phyloP scores from a whole-genome alignment of 2,888 invertebrate species.

The Mythimna lalbum region DNA sequence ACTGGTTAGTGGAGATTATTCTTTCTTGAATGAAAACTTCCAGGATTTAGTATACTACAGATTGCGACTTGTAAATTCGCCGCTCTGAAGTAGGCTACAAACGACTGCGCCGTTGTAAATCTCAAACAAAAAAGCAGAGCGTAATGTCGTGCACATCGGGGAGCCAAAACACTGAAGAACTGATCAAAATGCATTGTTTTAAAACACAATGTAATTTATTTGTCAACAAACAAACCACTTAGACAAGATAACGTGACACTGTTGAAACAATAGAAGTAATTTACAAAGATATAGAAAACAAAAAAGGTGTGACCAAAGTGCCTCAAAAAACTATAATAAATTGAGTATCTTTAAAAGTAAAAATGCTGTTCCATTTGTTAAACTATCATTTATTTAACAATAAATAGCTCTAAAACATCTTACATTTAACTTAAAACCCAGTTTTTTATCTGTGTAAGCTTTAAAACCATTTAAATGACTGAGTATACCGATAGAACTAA shows the following conservation, averaged over 20 bases:
- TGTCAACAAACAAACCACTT: conserved; percentile 36
- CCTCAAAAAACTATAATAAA: conserved; percentile 62
- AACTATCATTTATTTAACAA: conserved; percentile 57
- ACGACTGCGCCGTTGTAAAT: too few relatives aligned
- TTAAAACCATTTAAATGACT: conserved; percentile 78
- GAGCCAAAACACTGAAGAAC: too few relatives aligned
- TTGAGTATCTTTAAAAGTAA: conserved; percentile 67
- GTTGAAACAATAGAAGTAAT: conserved; percentile 39
- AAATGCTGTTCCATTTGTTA: conserved; percentile 66
- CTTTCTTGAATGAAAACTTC: too few relatives aligned
- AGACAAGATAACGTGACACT: conserved; percentile 22
- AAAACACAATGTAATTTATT: conserved; percentile 24
- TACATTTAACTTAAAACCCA: conserved; percentile 78
- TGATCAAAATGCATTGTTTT: background rate
- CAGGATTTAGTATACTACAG: too few relatives aligned
- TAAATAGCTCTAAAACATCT: conserved; percentile 70
- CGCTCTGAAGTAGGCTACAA: too few relatives aligned
- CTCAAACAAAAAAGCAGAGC: too few relatives aligned
- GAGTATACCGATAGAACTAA: conserved; percentile 71
- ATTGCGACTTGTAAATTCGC: too few relatives aligned
- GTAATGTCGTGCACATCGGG: too few relatives aligned
- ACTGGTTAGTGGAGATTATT: too few relatives aligned
- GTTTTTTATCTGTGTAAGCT: conserved; percentile 80
- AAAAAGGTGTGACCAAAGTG: conserved; percentile 43
- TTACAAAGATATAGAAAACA: conserved; percentile 41